phyloP scores from a whole-genome alignment of 2,888 invertebrate species.

The Leptura quadrifasciata region DNA sequence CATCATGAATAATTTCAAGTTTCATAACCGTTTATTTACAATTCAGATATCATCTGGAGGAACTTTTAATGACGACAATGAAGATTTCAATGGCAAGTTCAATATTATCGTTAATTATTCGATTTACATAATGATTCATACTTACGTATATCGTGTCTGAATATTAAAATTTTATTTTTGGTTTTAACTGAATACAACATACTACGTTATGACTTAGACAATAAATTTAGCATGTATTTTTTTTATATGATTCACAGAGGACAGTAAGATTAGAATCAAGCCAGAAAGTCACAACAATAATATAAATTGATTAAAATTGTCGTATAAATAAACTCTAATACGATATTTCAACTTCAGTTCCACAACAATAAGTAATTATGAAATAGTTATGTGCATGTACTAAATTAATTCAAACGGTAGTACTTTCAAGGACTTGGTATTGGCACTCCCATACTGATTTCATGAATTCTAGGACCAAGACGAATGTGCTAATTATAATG shows the following conservation, averaged over 20 bases:
- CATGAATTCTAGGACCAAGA: slow-evolving; percentile 1
- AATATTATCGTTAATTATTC: neutral
- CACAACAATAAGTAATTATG: neutral
- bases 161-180: neutral
- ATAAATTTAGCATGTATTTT: too few species aligned
- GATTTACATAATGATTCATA: neutral
- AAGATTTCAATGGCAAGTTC: slow-evolving; percentile 7
- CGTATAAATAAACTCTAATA: neutral
- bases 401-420: neutral
- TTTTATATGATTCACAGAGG: too few species aligned
- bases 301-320: neutral
- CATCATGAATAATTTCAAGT: neutral
- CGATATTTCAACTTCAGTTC: slow-evolving; percentile 1
- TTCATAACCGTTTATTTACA: neutral
- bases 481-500: neutral
- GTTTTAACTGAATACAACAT: too few species aligned
- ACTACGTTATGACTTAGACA: too few species aligned
- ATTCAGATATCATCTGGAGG: neutral
- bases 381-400: neutral
- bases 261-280: too few species aligned
- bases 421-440: neutral
- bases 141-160: neutral
- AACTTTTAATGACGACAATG: neutral
- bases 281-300: neutral
- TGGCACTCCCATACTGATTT: neutral